These are phyloP conservation scores for Pipa parva DNA, from an alignment of 2,113 vertebrate species.

Conservation along the genomic window DNA sequence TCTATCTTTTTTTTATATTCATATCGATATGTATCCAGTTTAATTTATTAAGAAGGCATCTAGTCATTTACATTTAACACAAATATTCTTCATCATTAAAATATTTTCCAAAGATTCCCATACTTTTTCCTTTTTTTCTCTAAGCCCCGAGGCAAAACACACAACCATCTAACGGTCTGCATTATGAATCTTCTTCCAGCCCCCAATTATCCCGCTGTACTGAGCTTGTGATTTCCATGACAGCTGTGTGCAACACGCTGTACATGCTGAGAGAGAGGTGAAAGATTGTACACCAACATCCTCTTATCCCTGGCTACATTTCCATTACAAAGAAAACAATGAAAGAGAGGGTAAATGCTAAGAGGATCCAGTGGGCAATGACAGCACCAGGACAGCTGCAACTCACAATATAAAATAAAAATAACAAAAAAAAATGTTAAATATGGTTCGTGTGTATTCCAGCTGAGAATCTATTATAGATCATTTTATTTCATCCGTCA, in stretches of 20 bases:
- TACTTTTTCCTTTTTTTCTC: conserved; percentile 44
- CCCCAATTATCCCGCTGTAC: conserved; percentile 66
- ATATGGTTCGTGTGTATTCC: background rate
- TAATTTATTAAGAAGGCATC: conserved; percentile 44
- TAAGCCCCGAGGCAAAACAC: conserved; percentile 57
- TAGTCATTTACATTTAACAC: conserved; percentile 33
- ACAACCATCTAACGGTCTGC: conserved; percentile 52
- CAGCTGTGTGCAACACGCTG: conserved; percentile 51
- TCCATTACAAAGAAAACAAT: conserved; percentile 50
- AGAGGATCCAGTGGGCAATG: conserved; percentile 32
- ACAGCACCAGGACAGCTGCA: conserved; percentile 43
- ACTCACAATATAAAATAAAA: conserved; percentile 54
- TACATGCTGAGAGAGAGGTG: conserved; percentile 59
- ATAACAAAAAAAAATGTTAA: conserved; percentile 44
- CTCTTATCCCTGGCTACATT: conserved; percentile 41
- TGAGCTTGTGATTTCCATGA: conserved; percentile 59
- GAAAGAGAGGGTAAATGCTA: conserved; percentile 19
- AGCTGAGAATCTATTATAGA: background rate
- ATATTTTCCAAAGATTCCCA: conserved; percentile 40
- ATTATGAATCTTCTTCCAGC: conserved; percentile 71
- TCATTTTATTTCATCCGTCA: too few species aligned
- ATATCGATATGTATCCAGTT: background rate
- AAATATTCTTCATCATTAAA: conserved; percentile 56
- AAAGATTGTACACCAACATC: conserved; percentile 51
- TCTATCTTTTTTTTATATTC: background rate